Conservation (phyloP, 2,113 vertebrate genomes). For the Clarias batrachus region DNA sequence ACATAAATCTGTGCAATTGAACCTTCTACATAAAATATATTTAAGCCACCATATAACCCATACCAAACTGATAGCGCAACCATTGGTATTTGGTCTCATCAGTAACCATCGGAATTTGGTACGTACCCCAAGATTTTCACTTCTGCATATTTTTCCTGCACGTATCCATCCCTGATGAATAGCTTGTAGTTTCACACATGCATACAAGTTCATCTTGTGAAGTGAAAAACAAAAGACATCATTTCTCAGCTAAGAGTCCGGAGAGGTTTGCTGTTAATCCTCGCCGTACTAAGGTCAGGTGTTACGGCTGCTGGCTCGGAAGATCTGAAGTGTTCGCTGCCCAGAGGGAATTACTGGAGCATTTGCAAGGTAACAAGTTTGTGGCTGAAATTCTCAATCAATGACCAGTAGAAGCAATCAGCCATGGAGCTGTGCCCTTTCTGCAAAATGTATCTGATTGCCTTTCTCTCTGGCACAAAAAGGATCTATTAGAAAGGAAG, state of each 20-base stretch:
- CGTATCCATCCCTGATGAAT: not conserved
- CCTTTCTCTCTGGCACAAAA: not conserved
- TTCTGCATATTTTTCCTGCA: not conserved
- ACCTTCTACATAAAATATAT: not conserved
- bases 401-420: constrained; percentile 8
- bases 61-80: not conserved
- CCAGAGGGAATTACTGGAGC: constrained; percentile 1
- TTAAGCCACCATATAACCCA: not conserved
- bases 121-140: not conserved
- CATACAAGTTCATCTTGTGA: not conserved
- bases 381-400: constrained; percentile 6
- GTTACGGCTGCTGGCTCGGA: not conserved
- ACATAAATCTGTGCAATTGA: not conserved
- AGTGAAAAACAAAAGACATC: not conserved
- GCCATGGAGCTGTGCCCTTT: not conserved
- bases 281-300: not conserved
- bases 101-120: not conserved
- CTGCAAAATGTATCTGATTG: not conserved
- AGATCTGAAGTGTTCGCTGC: constrained; percentile 3
- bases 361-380: constrained; percentile 25
- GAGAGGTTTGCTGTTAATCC: not conserved
- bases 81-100: too few species aligned
- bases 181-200: not conserved
- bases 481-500: not conserved
- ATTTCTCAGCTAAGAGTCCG: not conserved